These are phyloP conservation scores for Hypotaenidia okinawae DNA, from an alignment of 2,797 vertebrate genomes.

Conservation along the genomic window DNA sequence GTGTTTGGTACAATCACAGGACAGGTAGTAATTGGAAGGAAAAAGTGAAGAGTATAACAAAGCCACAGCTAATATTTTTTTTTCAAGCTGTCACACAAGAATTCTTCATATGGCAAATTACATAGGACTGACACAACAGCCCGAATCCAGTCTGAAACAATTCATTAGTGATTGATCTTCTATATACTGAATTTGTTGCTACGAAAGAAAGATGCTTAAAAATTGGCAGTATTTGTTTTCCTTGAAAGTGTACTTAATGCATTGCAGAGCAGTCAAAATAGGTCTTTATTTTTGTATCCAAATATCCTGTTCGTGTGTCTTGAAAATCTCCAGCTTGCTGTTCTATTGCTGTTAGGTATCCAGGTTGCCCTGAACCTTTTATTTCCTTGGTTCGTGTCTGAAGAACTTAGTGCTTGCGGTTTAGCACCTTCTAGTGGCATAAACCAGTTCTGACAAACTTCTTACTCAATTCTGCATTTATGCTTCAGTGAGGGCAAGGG, in stretches of 20 bases:
- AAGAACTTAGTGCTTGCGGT: background rate
- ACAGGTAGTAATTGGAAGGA: background rate
- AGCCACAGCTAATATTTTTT: background rate
- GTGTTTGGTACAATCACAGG: background rate
- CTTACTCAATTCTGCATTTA: background rate
- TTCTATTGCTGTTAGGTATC: background rate
- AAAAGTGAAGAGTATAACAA: background rate
- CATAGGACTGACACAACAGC: background rate
- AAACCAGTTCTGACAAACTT: background rate
- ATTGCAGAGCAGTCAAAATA: background rate
- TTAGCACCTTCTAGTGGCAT: slow-evolving; percentile 63
- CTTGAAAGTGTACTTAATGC: background rate
- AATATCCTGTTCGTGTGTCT: background rate
- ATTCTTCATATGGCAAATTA: background rate
- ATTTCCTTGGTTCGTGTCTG: background rate
- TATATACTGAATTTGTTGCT: background rate
- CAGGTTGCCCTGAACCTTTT: background rate
- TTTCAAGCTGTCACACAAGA: background rate
- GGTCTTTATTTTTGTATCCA: background rate
- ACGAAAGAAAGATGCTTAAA: background rate
- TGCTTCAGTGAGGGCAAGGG: background rate
- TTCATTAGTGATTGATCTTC: background rate
- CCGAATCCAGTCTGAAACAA: background rate
- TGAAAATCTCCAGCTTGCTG: background rate
- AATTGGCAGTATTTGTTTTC: background rate